Evolutionary conservation across 2,113 vertebrate genomes (phyloP).

Genomic region (Erpornis zantholeuca): DNA sequence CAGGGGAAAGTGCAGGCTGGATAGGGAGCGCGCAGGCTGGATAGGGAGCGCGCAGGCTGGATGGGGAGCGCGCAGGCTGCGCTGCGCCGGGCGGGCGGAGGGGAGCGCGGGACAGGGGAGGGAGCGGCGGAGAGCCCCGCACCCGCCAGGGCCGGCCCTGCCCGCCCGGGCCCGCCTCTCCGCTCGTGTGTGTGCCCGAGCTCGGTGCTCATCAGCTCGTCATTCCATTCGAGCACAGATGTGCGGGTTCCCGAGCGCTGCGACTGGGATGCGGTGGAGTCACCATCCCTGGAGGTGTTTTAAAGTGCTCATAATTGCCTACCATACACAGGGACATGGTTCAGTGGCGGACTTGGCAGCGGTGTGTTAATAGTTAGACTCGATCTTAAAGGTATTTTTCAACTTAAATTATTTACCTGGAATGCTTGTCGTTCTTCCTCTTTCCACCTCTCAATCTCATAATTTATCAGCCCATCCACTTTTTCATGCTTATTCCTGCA

Average conservation of each 20-base stretch:
- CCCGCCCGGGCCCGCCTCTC: not conserved
- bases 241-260: rapidly evolving
- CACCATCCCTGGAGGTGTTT: not conserved
- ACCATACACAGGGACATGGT: rapidly evolving
- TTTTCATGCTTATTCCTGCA: not conserved
- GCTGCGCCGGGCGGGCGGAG: not conserved
- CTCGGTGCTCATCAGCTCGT: rapidly evolving
- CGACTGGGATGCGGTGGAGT: not conserved
- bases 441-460: not conserved
- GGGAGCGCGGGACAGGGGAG: too few species aligned
- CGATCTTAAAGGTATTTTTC: not conserved
- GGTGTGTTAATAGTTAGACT: not conserved
- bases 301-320: rapidly evolving
- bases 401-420: not conserved
- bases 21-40: rapidly evolving
- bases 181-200: rapidly evolving
- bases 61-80: rapidly evolving
- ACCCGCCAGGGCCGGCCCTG: not conserved
- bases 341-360: not conserved
- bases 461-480: not conserved
- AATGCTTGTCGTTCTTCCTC: not conserved
- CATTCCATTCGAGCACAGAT: rapidly evolving
- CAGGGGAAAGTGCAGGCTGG: too few species aligned
- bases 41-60: too few species aligned
- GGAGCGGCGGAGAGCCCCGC: too few species aligned